Conservation (phyloP, 92 coral and sea anemone species). For the Paramuricea clavata region DNA sequence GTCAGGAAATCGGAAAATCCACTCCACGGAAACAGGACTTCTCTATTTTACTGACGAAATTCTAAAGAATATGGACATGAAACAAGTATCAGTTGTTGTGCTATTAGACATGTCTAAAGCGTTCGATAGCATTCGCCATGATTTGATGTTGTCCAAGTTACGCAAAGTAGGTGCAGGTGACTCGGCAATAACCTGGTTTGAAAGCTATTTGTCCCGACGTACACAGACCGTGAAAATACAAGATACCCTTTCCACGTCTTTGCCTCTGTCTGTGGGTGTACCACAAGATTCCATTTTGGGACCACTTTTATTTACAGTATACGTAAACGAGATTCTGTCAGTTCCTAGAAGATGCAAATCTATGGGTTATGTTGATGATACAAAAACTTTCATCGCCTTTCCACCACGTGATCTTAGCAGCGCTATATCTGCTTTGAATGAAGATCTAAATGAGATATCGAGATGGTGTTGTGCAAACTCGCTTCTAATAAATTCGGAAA, state of each 20-base stretch:
- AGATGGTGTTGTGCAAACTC: too few species aligned
- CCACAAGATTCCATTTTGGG: conserved; percentile 37
- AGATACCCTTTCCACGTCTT: too few species aligned
- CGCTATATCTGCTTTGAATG: too few species aligned
- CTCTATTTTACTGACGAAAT: conserved; percentile 55
- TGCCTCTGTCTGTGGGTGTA: conserved; percentile 36
- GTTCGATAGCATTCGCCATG: conserved; percentile 55
- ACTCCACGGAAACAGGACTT: conserved; percentile 46
- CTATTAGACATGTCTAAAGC: conserved; percentile 67
- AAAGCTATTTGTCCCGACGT: conserved; percentile 45
- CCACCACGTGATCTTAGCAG: too few species aligned
- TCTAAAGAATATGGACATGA: conserved; percentile 59
- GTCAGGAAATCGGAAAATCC: not conserved
- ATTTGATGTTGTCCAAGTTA: conserved; percentile 9
- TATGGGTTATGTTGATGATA: too few species aligned
- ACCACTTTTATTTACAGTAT: too few species aligned
- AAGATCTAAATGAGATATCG: too few species aligned
- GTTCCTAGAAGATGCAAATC: too few species aligned
- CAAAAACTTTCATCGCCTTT: too few species aligned
- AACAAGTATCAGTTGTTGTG: conserved; percentile 49
- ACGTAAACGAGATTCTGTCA: too few species aligned
- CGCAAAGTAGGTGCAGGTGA: too few species aligned
- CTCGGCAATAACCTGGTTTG: conserved; percentile 55
- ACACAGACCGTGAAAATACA: conserved; percentile 46
- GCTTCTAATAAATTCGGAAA: too few species aligned